Conservation (phyloP, 2,797 vertebrate species). For the Melanotaenia boesemani region DNA sequence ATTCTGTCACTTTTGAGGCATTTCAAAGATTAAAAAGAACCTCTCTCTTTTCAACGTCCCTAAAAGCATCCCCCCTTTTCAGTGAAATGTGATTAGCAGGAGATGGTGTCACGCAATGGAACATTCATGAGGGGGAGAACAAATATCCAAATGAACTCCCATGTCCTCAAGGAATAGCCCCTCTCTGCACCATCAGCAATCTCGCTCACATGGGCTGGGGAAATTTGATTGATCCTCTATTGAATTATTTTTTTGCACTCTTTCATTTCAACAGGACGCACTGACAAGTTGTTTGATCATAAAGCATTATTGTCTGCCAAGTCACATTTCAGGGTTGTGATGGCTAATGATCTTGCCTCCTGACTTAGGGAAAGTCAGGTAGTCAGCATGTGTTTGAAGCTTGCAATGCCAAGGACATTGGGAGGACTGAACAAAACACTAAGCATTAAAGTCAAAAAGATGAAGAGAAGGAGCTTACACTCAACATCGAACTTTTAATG, state of each 20-base stretch:
- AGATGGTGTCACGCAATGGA: constrained; percentile 94
- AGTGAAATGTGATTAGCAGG: constrained; percentile 98
- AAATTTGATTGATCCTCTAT: constrained; percentile 90
- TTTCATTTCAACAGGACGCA: constrained; percentile 86
- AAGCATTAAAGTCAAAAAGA: constrained; percentile 78
- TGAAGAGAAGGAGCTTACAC: constrained; percentile 74
- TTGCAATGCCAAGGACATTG: constrained; percentile 82
- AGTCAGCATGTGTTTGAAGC: constrained; percentile 89
- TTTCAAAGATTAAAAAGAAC: constrained; percentile 99
- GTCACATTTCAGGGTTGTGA: constrained; percentile 86
- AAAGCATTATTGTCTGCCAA: constrained; percentile 88
- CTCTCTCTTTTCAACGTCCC: constrained; percentile 99
- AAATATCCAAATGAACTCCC: constrained; percentile 89
- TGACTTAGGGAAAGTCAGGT: constrained; percentile 85
- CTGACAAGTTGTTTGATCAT: constrained; percentile 90
- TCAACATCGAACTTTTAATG: constrained; percentile 82
- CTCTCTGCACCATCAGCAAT: constrained; percentile 89
- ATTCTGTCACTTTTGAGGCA: constrained; percentile 99
- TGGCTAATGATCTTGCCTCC: constrained; percentile 88
- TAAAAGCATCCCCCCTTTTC: constrained; percentile 88
- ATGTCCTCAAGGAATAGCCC: constrained; percentile 89
- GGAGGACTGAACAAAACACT: constrained; percentile 80
- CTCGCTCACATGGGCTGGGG: constrained; percentile 82
- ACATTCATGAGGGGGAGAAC: constrained; percentile 91
- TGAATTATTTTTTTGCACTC: constrained; percentile 88